phyloP scores from a whole-genome alignment of 2,888 invertebrate genomes.

The Salpingus planirostris region DNA sequence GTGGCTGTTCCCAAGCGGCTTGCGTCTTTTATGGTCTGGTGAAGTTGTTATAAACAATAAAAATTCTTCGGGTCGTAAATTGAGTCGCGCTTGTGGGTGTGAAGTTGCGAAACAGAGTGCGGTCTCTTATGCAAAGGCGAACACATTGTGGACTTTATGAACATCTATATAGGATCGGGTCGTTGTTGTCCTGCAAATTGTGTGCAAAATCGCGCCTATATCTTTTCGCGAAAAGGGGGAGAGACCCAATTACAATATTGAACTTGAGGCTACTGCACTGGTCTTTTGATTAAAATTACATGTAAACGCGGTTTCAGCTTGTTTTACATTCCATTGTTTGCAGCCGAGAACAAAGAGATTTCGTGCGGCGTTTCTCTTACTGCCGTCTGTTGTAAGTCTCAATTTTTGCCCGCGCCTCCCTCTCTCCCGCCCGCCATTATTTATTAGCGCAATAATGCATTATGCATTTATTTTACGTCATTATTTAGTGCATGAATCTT shows the following conservation, averaged over 20 bases:
- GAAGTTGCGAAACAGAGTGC: constrained; percentile 34
- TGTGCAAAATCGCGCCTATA: constrained; percentile 40
- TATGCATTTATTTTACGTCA: constrained; percentile 31
- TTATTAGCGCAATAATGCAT: constrained; percentile 33
- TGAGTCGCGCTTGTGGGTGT: constrained; percentile 26
- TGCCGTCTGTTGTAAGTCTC: constrained; percentile 31
- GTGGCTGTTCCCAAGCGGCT: too few species aligned
- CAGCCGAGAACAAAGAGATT: constrained; percentile 40
- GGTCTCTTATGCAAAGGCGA: constrained; percentile 29
- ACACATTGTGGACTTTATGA: constrained; percentile 25
- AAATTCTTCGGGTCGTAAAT: constrained; percentile 29
- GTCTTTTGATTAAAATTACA: constrained; percentile 43
- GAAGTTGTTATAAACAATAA: constrained; percentile 34
- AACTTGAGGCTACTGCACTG: constrained; percentile 34
- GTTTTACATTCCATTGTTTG: constrained; percentile 44
- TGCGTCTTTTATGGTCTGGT: constrained; percentile 16
- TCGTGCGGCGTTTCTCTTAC: constrained; percentile 39
- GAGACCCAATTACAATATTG: constrained; percentile 41
- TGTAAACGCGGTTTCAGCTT: constrained; percentile 41
- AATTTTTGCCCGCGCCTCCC: constrained; percentile 35
- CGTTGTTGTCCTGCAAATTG: constrained; percentile 36
- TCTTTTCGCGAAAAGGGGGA: constrained; percentile 22
- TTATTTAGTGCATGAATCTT: constrained; percentile 20
- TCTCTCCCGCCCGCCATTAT: constrained; percentile 29
- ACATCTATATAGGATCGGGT: constrained; percentile 27